Evolutionary conservation across 1,140 invertebrate species (phyloP), one percentile per base, ranked within the genome.

Genomic region (Ericerus pela): DNA sequence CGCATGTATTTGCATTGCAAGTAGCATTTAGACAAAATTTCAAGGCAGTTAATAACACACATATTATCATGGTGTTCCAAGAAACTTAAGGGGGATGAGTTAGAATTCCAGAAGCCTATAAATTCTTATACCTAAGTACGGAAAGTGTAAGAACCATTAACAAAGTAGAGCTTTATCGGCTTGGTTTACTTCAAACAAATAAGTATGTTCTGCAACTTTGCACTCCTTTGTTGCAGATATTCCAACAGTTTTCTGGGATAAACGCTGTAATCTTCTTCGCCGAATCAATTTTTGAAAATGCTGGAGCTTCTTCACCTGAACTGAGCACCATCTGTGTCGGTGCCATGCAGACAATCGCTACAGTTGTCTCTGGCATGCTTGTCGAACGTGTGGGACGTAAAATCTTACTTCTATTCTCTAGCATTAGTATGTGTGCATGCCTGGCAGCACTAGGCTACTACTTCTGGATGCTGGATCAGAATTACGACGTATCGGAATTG

Each of bases 361-460:
- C 88, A 2, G 83, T 94, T 64, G 74, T 89, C 1, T 86, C 88
- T 10, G 87, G 85, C 0, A 65, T 78, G 1, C 66, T 93, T 11
- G 89, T 94, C 43, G 89, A 93, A 67, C 77, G 79, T 47, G 70
- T 88, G 0, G 88, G 88, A 6, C 77, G 89, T 33, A 92, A 91
- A 70, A 78, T 89, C 5, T 68, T 94, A 1, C 69, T 95, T 0
- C 85, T 88, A 66, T 79, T 88, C 54, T 92, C 88, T 33, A 79
- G 77, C 33, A 68, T 77, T 1, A 70, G 79, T 6, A 91, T 91
- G 85, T 75, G 79, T 18, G 29, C 85, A 6, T 86, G 82, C 0
- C 69, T 91, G 5, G 70, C 75, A 20, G 66, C 75, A 0, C 70
- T 93, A 0, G 86, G 86, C 10, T 68, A 75, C 1, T 92, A 84